A percentile compares a stretch with the other conserved stretches of the same genome.
Conservation (phyloP, 2,113 vertebrate species). For the Corythornis cristatus region DNA sequence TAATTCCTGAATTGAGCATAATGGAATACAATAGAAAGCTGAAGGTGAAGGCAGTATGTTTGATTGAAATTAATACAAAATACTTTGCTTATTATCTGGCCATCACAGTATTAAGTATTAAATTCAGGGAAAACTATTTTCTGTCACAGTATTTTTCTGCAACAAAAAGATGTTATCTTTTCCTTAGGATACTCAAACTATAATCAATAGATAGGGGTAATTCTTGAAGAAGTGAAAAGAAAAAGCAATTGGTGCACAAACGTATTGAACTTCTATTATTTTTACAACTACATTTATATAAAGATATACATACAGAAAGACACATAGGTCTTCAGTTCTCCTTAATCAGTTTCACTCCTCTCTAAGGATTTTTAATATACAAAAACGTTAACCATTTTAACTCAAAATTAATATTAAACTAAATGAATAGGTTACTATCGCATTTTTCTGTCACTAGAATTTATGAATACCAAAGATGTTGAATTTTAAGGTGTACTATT, state of each 20-base stretch:
- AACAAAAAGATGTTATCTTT: neutral
- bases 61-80: constrained; percentile 16
- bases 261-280: constrained; percentile 1
- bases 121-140: neutral
- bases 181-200: neutral
- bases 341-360: constrained; percentile 45
- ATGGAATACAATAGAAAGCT: neutral
- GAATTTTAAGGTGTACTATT: neutral
- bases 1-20: neutral
- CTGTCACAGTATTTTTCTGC: neutral
- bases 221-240: neutral
- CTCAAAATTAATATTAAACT: constrained; percentile 9
- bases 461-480: neutral
- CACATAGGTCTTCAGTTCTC: constrained; percentile 8
- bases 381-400: constrained; percentile 40
- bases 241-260: constrained; percentile 26
- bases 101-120: neutral
- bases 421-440: constrained; percentile 21
- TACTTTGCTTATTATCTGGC: neutral
- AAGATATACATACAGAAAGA: neutral
- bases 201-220: neutral
- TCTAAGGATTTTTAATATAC: constrained; percentile 22
- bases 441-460: constrained; percentile 15
- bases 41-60: constrained; percentile 8
- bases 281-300: neutral